These are phyloP conservation scores for Anticlea derivata DNA, from an alignment of 2,888 invertebrate species.

Conservation along the genomic window DNA sequence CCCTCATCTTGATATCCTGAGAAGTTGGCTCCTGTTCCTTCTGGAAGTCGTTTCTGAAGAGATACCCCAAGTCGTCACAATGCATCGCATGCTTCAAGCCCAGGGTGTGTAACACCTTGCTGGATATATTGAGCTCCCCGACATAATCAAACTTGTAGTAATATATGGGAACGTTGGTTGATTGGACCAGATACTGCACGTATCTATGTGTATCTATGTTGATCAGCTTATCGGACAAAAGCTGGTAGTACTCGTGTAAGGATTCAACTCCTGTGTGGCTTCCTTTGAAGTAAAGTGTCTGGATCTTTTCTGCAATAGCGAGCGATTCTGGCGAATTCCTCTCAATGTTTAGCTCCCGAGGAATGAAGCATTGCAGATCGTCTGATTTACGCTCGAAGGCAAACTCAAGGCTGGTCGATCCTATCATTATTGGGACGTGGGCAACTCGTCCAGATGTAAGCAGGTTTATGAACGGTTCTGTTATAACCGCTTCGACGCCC, in stretches of 20 bases:
- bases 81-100: constrained; percentile 60
- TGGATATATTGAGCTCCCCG: constrained; percentile 61
- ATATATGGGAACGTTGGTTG: constrained; percentile 65
- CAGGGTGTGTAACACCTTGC: constrained; percentile 40
- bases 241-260: constrained; percentile 55
- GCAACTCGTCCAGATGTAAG: constrained; percentile 67
- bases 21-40: constrained; percentile 59
- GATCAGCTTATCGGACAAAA: constrained; percentile 60
- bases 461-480: constrained; percentile 62
- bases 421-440: constrained; percentile 69
- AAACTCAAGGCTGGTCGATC: constrained; percentile 60
- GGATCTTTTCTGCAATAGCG: constrained; percentile 57
- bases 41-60: constrained; percentile 64
- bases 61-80: constrained; percentile 67
- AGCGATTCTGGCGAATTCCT: constrained; percentile 57
- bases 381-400: constrained; percentile 48
- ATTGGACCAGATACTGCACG: constrained; percentile 62
- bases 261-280: constrained; percentile 52
- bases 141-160: constrained; percentile 73
- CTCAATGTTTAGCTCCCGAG: constrained; percentile 58
- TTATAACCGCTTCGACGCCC: constrained; percentile 61
- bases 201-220: constrained; percentile 65
- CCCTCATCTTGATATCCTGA: constrained; percentile 68
- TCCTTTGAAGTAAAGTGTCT: constrained; percentile 62
- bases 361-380: constrained; percentile 64